Percentiles rank a stretch among this genome's conserved stretches.
Evolutionary conservation across 1,140 invertebrate genomes (phyloP).

Genomic region (Rhopalosiphum maidis): DNA sequence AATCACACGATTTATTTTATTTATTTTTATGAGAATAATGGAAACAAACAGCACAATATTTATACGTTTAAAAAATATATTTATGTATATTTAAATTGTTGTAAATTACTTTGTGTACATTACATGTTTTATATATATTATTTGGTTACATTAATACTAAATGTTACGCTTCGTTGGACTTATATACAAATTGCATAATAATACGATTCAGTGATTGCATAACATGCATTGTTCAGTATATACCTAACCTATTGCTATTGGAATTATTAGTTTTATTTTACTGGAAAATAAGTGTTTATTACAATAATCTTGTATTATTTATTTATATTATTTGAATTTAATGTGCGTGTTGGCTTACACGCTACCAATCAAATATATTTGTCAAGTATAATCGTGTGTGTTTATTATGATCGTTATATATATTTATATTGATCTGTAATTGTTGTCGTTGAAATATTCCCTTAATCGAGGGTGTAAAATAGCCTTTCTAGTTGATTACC

Average conservation of each 20-base stretch:
- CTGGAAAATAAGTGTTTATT: neutral
- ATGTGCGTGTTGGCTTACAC: neutral
- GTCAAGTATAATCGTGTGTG: neutral
- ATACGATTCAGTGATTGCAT: conserved; percentile 1
- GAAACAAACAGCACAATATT: neutral
- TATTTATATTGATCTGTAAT: conserved; percentile 22
- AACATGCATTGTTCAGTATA: neutral
- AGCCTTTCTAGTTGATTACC: conserved; percentile 23
- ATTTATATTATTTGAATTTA: neutral
- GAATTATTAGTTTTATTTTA: neutral
- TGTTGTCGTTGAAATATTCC: neutral
- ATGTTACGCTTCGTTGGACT: neutral
- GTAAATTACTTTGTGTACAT: neutral
- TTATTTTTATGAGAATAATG: neutral
- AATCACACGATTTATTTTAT: too few relatives aligned
- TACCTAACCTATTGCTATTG: neutral
- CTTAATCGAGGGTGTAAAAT: conserved; percentile 1
- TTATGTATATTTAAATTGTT: neutral
- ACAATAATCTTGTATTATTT: neutral
- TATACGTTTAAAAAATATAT: neutral
- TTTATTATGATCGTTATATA: neutral
- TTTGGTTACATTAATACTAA: neutral
- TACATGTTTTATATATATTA: neutral
- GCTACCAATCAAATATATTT: conserved; percentile 11
- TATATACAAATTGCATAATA: conserved; percentile 12